Percentiles rank a stretch among this genome's conserved stretches.
phyloP scores from a whole-genome alignment of 1,140 invertebrate genomes.

The Ceratoteleas bidentatus region DNA sequence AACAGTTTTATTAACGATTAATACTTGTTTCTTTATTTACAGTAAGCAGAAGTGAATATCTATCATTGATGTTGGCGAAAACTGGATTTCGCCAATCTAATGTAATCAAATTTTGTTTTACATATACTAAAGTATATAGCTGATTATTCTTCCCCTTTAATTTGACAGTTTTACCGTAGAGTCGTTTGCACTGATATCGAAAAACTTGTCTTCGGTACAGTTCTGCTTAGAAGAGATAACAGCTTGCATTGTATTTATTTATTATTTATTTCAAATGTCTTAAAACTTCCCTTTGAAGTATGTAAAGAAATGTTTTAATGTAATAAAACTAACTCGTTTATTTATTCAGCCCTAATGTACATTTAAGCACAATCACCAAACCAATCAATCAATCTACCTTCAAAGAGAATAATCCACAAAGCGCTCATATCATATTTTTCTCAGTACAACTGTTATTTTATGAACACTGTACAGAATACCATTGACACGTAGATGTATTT shows the following conservation, averaged over 20 bases:
- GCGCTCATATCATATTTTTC: slow-evolving; percentile 25
- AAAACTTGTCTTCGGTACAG: not conserved
- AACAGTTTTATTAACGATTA: no score
- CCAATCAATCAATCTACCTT: no score
- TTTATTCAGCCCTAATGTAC: not conserved
- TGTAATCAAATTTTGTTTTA: no score
- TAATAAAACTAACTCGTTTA: not conserved
- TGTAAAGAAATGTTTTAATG: not conserved
- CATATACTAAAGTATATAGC: no score
- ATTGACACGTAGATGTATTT: slow-evolving; percentile 10
- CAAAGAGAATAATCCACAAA: not conserved
- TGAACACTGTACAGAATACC: slow-evolving; percentile 26
- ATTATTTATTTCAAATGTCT: no score
- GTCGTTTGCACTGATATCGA: no score
- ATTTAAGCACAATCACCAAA: not conserved
- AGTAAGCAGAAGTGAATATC: no score
- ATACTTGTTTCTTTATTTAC: no score
- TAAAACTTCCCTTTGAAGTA: not conserved
- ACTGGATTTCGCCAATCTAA: no score
- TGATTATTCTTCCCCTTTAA: not conserved
- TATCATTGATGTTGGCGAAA: no score
- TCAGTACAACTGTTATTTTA: slow-evolving; percentile 28
- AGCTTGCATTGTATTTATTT: no score
- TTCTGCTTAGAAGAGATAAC: not conserved
- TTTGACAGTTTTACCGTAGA: not conserved